Base-by-base conservation (phyloP, 2,888 invertebrate genomes). In the Bibio marci region DNA sequence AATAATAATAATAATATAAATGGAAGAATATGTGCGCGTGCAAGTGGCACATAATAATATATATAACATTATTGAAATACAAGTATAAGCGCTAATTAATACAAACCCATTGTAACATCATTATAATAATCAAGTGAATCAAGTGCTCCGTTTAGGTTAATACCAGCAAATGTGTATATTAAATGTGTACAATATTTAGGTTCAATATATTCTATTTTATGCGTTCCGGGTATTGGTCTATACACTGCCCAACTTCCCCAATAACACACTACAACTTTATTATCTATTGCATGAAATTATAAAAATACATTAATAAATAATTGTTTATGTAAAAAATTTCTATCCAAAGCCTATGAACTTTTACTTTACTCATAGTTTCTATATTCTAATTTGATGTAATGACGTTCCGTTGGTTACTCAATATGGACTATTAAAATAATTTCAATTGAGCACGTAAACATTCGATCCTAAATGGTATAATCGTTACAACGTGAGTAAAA, bases 121-220 rank as follows among this genome's bases (percentile, higher is more conserved):
- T 53, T 52, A 38, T 47, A 48, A 1, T 53, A 44, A 48, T 65
- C 62, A 13, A 70, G 50, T 12, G 64, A 59, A 22, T 54, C 50
- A 17, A 70, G 59, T 30, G 54, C 52, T 38, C 61, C 58, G 4
- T 62, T 54, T 12, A 56, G 48, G 38, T 60, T 47, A 13, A 72
- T 50, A 1, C 69, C 68, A 35, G 65, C 64, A 51, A 70, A 70
- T 11, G 65, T 56, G 47, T 69, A 70, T 5, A 69, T 56, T 3
- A 69, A 46, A 50, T 69, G 68, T 1, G 68, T 66, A 50, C 69
- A 70, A 2, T 67, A 53, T 32, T 48, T 49, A 1, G 68, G 64
- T 43, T 66, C 59, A 15, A 69, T 63, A 35, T 63, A 48, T 35
- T 58, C 56, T 11, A 62, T 51, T 25, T 56, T 55, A 49, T 63